Evolutionary conservation across 2,797 vertebrate genomes (phyloP), one percentile per base, ranked within the genome.

Genomic region (Iguana delicatissima): DNA sequence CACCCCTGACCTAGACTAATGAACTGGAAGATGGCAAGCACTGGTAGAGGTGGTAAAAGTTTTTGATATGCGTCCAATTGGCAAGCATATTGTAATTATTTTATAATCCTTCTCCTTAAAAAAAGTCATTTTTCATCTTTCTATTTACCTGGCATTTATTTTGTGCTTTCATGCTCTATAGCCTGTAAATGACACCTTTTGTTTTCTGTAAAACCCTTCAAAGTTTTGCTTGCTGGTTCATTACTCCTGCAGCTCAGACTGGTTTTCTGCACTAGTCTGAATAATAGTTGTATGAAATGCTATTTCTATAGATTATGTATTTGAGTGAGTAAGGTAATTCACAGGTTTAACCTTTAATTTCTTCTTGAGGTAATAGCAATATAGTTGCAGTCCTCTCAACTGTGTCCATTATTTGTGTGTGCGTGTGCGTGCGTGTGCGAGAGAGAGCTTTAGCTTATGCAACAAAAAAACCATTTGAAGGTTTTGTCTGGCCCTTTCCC

Each of bases 351-450:
- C 92, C 5, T 91, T 89, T 93, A 69, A 59, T 73, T 72, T 86
- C 62, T 67, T 84, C 89, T 91, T 92, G 85, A 42, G 90, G 46
- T 67, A 92, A 89, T 77, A 90, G 85, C 72, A 92, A 93, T 93
- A 92, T 93, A 90, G 92, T 88, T 95, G 93, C 83, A 64, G 88
- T 94, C 93, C 94, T 95, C 94, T 91, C 88, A 96, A 93, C 92
- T 86, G 59, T 32, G 89, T 90, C 91, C 88, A 93, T 81, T 46
- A 69, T 64, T 89, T 86, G 7, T 57, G 20, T 62, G 20, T 18
- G 59, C 4, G 4, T 6, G 5, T 1, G 59, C 0, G 59, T 62
- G 20, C 7, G 42, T 46, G 42, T 46, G 42, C 3, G 42, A 42
- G 42, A 1, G 3, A 1, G 42, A 69, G 62, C 64, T 46, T 80